Evolutionary conservation across 2,797 vertebrate species (phyloP).

Genomic region (Austrolebias charrua): DNA sequence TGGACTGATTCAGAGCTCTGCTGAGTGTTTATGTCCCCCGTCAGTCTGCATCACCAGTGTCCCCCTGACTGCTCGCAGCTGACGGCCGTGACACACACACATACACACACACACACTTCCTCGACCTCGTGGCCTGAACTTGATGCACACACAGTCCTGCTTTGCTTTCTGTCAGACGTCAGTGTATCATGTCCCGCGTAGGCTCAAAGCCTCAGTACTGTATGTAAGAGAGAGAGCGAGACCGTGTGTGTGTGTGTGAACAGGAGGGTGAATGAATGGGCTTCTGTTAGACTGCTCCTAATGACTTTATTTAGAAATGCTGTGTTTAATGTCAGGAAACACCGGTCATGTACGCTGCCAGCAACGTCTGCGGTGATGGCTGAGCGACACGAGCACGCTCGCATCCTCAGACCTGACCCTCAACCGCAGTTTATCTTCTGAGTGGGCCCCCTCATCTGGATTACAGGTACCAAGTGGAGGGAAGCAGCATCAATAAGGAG

Average conservation of each 20-base stretch:
- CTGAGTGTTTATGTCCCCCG: conserved; percentile 76
- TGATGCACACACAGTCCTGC: conserved; percentile 42
- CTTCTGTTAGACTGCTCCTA: conserved; percentile 77
- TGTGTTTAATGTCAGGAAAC: conserved; percentile 94
- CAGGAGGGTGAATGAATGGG: conserved; percentile 63
- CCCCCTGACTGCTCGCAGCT: conserved; percentile 78
- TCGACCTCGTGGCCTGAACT: conserved; percentile 55
- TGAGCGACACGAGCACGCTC: conserved; percentile 73
- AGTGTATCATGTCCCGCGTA: conserved; percentile 53
- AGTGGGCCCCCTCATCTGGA: conserved; percentile 81
- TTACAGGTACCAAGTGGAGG: conserved; percentile 59
- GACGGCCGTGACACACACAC: conserved; percentile 38
- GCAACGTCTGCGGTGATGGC: conserved; percentile 80
- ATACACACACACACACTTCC: conserved; percentile 19
- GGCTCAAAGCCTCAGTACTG: conserved; percentile 17
- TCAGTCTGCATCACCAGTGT: conserved; percentile 78
- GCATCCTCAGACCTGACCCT: conserved; percentile 60
- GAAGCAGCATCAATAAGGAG: conserved; percentile 32
- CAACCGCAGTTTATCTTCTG: conserved; percentile 30
- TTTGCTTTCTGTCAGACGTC: conserved; percentile 75
- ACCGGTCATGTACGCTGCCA: conserved; percentile 82
- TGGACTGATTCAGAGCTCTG: conserved; percentile 67
- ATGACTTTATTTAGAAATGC: conserved; percentile 89
- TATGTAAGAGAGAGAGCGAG: conserved; percentile 15
- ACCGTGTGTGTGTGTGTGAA: conserved; percentile 12